phyloP scores from a whole-genome alignment of 2,113 vertebrate species.

The Dasyornis broadbenti region DNA sequence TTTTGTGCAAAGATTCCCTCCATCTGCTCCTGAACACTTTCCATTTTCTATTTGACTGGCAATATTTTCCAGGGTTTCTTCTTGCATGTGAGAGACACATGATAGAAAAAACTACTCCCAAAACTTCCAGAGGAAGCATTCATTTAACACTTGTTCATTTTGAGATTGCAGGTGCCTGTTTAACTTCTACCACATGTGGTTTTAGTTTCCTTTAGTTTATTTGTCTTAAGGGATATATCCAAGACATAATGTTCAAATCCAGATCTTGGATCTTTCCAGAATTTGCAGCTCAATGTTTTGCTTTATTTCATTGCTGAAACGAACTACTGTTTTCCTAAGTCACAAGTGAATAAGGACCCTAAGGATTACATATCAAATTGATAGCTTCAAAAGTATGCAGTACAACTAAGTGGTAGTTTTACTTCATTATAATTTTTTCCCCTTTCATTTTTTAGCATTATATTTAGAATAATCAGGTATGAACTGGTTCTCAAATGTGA shows the following conservation, averaged over 20 bases:
- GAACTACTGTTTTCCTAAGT: neutral
- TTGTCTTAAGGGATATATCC: neutral
- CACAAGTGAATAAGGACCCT: neutral
- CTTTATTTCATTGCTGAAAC: neutral
- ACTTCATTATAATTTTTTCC: neutral
- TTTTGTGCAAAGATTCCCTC: neutral
- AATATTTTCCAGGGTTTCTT: neutral
- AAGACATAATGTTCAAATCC: neutral
- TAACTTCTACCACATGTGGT: neutral
- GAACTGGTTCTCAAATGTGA: neutral
- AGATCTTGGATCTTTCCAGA: neutral
- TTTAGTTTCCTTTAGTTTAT: constrained; percentile 21
- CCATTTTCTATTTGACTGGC: neutral
- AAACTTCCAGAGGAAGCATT: neutral
- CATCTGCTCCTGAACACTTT: neutral
- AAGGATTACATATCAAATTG: neutral
- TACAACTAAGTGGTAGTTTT: neutral
- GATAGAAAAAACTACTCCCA: neutral
- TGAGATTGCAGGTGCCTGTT: neutral
- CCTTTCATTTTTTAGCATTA: neutral
- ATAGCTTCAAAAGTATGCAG: neutral
- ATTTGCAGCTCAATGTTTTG: neutral
- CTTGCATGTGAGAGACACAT: neutral
- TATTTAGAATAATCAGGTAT: neutral
- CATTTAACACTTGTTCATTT: neutral